Base-by-base conservation (phyloP, 2,797 vertebrate genomes). In the Pipistrellus kuhlii region DNA sequence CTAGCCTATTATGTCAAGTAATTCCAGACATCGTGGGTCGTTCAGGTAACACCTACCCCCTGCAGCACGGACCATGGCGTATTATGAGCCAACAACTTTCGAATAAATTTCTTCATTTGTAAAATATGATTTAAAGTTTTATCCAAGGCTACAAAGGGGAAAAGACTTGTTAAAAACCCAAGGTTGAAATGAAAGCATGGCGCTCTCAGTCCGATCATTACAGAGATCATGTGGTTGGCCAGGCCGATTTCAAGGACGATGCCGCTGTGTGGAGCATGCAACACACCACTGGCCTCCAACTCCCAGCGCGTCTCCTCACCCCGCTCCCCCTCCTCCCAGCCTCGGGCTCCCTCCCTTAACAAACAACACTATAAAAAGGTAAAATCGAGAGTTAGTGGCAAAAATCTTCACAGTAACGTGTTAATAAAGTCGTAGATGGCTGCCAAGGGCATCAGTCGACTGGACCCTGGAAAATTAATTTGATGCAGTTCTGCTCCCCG, bases 391-490 rank as follows among this genome's bases (percentile, higher is more conserved):
- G 96, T 98, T 98, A 98, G 98, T 98, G 98, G 98, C 97, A 97
- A 98, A 98, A 98, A 98, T 96, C 97, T 98, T 98, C 98, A 98
- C 98, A 98, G 98, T 98, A 98, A 98, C 92, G 96, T 96, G 95
- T 98, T 96, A 97, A 97, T 91, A 92, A 96, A 95, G 90, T 20
- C 1, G 12, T n/a, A 8, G 86, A 55, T 97, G 97, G 96, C 97
- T 44, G 94, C 91, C 90, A 89, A 97, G 7, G 59, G 1, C 8
- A 64, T 99, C 99, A 99, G 98, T 99, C 99, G 93, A 99, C 96
- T 1, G 99, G 99, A 90, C 99, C 99, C 98, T 99, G 99, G 98
- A 99, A 99, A 98, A 99, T 99, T 8, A 99, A 98, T 98, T 99
- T 99, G 98, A 99, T 93, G 95, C 98, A 99, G 98, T 99, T 99